A percentile compares a stretch with the other conserved stretches of the same genome.
Evolutionary conservation across 2,113 vertebrate species (phyloP).

Genomic region (Forbesichthys papilliferus): DNA sequence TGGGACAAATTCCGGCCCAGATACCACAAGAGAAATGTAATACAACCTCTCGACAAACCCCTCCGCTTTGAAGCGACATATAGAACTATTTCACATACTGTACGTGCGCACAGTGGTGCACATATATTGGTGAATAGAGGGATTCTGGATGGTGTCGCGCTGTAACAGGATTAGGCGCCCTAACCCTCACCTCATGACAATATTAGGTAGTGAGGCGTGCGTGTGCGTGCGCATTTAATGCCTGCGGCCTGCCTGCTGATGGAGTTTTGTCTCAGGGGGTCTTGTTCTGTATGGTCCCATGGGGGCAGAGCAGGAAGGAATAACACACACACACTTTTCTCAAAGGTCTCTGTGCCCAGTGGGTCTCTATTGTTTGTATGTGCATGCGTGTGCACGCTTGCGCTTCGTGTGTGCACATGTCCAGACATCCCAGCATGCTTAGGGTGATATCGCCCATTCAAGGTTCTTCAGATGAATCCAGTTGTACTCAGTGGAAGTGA

Average conservation of each 20-base stretch:
- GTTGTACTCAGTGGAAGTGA: no score
- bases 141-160: slow-evolving; percentile 65
- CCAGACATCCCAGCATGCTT: no score
- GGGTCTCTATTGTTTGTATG: no score
- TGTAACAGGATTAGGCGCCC: slow-evolving; percentile 68
- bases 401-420: no score
- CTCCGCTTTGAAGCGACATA: not conserved
- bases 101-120: slow-evolving; percentile 6
- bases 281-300: slow-evolving; percentile 12
- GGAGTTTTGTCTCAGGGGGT: slow-evolving; percentile 22
- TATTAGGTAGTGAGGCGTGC: slow-evolving; percentile 23
- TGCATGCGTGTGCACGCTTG: no score
- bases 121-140: slow-evolving; percentile 44
- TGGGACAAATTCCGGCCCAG: no score
- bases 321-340: not conserved
- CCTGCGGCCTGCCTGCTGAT: not conserved
- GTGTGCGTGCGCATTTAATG: not conserved
- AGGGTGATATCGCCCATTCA: no score
- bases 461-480: no score
- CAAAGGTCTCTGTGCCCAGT: no score
- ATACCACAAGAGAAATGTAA: no score
- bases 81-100: not conserved
- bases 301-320: slow-evolving; percentile 2
- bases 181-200: slow-evolving; percentile 33
- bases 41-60: no score